Evolutionary conservation across 2,797 vertebrate species (phyloP), one percentile per base, ranked within the genome.

Genomic region (Epinephelus awoara): DNA sequence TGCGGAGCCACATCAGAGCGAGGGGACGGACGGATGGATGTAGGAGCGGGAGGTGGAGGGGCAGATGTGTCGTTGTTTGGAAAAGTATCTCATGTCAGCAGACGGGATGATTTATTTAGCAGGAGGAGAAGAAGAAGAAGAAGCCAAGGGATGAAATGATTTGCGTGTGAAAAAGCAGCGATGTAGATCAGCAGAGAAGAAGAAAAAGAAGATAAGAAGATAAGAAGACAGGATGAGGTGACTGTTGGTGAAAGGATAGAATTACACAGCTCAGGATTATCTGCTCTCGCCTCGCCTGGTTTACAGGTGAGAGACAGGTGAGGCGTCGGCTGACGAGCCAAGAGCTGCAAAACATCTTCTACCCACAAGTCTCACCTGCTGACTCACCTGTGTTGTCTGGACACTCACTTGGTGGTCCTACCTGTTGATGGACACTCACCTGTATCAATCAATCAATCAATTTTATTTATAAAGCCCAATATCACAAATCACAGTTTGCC

Each of bases 1-100:
- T 78, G 86, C 47, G 14, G 64, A 91, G 89, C 93, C 93, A 94
- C 93, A 94, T 95, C 93, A 86, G 66, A 92, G 88, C 27, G 34
- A 67, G 67, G 61, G 23, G 23, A 40, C 6, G 72, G 67, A 55
- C 63, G 74, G 72, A 51, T 38, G 50, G 75, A 50, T 29, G 51
- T 76, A 63, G 65, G 58, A 18, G 11, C 12, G 8, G 40, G 18
- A 18, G 50, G 56, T 29, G 61, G 14, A 50, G 40, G 67, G 61
- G 65, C 58, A 72, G 80, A 29, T 79, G 72, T 66, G 66, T 23
- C 29, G 8, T 52, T 91, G 87, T 91, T 88, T 91, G 75, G 84
- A 86, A 83, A 89, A 67, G 83, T 89, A 88, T 93, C 85, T 86
- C 42, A 82, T 93, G 92, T 91, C 87, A 79, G 83, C 29, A 54